Base-by-base conservation (phyloP, 1,140 invertebrate species). In the Ganaspis sp. region DNA sequence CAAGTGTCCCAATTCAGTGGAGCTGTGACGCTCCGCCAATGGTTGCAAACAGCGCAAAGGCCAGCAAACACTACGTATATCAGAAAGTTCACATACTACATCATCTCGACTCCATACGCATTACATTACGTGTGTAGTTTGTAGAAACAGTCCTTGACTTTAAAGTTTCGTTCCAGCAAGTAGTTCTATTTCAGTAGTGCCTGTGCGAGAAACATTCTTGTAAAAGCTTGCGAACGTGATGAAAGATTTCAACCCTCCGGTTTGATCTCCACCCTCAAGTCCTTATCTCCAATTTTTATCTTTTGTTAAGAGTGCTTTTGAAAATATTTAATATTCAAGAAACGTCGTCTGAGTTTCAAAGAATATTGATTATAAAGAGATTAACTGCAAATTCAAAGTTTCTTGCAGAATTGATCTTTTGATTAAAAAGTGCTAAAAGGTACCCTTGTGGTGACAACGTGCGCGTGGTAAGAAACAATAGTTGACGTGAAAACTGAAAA, bases 1-100 rank as follows among this genome's bases (percentile, higher is more conserved):
- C 75, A 77, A 69, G 77, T 74, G 78, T 77, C 82, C 80, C 73
- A 80, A 76, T 85, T 86, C 77, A 70, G 69, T 69, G 77, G 69
- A 54, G 17, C 21, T 70, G 80, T 69, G 54, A 11, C 64, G 34
- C 19, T 70, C 69, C 58, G 58, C 58, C 23, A 64, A 64, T 64
- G 23, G 58, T 64, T 64, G 58, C 23, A 64, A 29, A 29, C 26
- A 26, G 23, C 23, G 58, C 23, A 34, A 58, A 58, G 12, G 21
- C 15, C 12, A 12, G 23, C 12, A 29, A 64, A 29, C 23, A 34
- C 2, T n/a, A 64, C 23, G 58, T 64, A 29, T 29, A 64, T 26
- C 21, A 26, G n/a, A n/a, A n/a, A n/a, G n/a, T n/a, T n/a, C n/a
- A n/a, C n/a, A n/a, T n/a, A 29, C 54, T 21, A 58, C 15, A 21